Conservation (phyloP, 1,140 invertebrate species). For the Paracyclopina nana region DNA sequence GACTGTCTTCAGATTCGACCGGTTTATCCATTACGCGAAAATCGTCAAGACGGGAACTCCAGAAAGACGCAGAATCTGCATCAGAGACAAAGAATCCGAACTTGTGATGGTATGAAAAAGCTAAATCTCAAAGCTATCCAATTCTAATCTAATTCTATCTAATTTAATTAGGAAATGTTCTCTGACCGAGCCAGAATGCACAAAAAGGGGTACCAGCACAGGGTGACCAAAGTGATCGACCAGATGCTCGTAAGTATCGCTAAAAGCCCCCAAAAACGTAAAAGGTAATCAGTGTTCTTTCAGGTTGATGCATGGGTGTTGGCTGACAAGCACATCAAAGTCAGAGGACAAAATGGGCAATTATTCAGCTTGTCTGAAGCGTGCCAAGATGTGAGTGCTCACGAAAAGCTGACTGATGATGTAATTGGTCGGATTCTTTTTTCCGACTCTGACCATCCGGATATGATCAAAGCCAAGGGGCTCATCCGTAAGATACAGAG, state of each 20-base stretch:
- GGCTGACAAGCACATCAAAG: background rate
- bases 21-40: conserved; percentile 18
- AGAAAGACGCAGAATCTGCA: conserved; percentile 27
- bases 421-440: no score
- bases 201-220: conserved; percentile 32
- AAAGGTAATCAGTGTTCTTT: background rate
- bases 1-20: conserved; percentile 21
- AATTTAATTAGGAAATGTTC: conserved; percentile 33
- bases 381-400: background rate
- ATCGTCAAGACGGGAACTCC: conserved; percentile 17
- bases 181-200: conserved; percentile 28
- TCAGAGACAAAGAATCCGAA: conserved; percentile 27
- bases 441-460: no score
- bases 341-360: background rate
- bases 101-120: no score
- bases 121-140: no score
- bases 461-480: no score
- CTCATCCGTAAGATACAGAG: no score
- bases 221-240: conserved; percentile 28
- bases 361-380: background rate
- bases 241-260: conserved; percentile 25
- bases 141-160: no score
- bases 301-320: background rate
- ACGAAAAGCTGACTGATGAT: background rate
- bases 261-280: background rate